phyloP scores from a whole-genome alignment of 2,113 vertebrate species.

The Mesitornis unicolor region DNA sequence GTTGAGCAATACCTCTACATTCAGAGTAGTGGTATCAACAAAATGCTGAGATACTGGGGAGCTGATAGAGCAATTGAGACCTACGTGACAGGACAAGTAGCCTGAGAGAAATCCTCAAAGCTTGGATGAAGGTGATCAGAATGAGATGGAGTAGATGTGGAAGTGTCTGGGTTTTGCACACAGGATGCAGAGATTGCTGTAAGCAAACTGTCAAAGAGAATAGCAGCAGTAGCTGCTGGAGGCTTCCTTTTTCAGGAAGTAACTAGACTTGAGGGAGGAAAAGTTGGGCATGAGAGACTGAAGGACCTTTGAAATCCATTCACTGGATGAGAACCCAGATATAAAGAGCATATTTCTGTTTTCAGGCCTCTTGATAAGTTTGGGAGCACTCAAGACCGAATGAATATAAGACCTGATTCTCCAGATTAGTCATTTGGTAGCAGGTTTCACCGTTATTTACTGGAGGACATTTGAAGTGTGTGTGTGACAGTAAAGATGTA shows the following conservation, averaged over 20 bases:
- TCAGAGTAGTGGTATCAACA: not conserved
- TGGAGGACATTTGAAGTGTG: not conserved
- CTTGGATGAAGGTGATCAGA: not conserved
- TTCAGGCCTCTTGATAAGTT: not conserved
- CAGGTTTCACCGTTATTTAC: not conserved
- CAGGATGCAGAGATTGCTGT: fast-evolving
- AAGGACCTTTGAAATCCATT: not conserved
- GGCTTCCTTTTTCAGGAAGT: not conserved
- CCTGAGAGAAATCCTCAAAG: not conserved
- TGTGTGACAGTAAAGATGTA: not conserved
- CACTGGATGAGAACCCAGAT: not conserved
- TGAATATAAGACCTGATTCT: not conserved
- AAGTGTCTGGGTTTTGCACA: not conserved
- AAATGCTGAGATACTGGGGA: not conserved
- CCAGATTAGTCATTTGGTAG: not conserved
- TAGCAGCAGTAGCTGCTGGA: not conserved
- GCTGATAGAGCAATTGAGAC: not conserved
- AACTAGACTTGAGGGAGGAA: not conserved
- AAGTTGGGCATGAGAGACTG: not conserved
- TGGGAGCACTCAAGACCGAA: not conserved
- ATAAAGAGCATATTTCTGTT: not conserved
- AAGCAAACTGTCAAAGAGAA: not conserved
- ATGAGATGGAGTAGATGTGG: not conserved
- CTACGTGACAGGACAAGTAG: not conserved
- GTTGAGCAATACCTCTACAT: not conserved